Conservation (phyloP, 2,113 vertebrate species). For the Sylvilagus bachmani region DNA sequence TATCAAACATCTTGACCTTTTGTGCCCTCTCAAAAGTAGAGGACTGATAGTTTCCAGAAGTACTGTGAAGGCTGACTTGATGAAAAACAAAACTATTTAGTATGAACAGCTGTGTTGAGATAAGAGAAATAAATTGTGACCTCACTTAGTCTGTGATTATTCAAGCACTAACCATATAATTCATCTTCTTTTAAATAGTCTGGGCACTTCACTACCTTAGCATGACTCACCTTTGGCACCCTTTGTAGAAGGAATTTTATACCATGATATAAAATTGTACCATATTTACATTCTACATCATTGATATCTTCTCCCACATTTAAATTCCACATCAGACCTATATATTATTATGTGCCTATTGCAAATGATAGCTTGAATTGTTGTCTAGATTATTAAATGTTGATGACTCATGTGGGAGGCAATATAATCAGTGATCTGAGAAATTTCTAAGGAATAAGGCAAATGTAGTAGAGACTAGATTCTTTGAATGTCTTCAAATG, state of each 20-base stretch:
- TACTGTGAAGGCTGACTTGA: neutral
- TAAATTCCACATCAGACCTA: neutral
- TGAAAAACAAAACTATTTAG: slow-evolving; percentile 31
- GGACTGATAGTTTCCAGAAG: slow-evolving; percentile 52
- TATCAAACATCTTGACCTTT: slow-evolving; percentile 38
- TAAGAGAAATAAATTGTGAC: slow-evolving; percentile 52
- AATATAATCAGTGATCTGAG: neutral
- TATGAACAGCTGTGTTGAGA: slow-evolving; percentile 38
- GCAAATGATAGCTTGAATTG: neutral
- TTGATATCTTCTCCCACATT: neutral
- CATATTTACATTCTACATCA: too few species aligned
- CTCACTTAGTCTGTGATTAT: neutral
- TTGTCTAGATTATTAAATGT: neutral
- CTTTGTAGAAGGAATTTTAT: neutral
- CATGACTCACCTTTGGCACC: neutral
- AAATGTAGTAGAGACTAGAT: neutral
- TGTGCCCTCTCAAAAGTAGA: slow-evolving; percentile 1
- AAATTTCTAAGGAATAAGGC: neutral
- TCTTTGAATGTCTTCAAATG: neutral
- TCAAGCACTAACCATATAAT: neutral
- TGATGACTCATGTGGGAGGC: neutral
- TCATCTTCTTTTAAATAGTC: neutral
- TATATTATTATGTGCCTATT: neutral
- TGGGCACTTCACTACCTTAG: neutral
- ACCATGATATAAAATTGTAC: neutral